phyloP scores from a whole-genome alignment of 2,797 vertebrate genomes.

The Poecilia wingei region DNA sequence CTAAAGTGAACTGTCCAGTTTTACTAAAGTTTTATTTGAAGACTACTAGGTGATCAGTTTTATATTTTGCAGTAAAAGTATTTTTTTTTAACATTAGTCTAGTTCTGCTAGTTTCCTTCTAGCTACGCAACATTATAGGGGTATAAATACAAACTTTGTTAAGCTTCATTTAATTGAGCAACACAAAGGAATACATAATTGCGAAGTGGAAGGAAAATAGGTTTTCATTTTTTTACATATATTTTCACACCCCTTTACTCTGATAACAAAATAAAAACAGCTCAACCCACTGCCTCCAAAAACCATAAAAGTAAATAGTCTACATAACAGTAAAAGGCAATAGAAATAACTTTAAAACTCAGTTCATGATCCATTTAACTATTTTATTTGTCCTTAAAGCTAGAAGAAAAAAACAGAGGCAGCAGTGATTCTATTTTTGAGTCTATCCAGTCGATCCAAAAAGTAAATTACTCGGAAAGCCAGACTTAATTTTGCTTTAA shows the following conservation, averaged over 20 bases:
- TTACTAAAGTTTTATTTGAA: not conserved
- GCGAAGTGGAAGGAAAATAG: not conserved
- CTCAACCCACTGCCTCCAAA: not conserved
- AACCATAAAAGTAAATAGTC: not conserved
- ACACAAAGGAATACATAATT: not conserved
- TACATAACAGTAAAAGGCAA: not conserved
- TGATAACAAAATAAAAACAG: not conserved
- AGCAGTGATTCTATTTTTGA: not conserved
- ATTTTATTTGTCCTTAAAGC: not conserved
- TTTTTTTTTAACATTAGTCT: not conserved
- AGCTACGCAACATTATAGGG: not conserved
- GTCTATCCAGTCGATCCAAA: not conserved
- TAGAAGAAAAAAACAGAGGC: not conserved
- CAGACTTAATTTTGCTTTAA: slow-evolving; percentile 24
- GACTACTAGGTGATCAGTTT: not conserved
- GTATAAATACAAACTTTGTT: not conserved
- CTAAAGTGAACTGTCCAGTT: not conserved
- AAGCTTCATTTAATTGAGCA: not conserved
- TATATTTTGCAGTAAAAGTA: not conserved
- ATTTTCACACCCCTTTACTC: not conserved
- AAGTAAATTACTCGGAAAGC: slow-evolving; percentile 11
- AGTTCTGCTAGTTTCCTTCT: not conserved
- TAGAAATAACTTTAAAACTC: not conserved
- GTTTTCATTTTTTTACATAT: not conserved
- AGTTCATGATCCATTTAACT: not conserved